Conservation (phyloP, 2,797 vertebrate species). For the Gobionotothen gibberifrons region DNA sequence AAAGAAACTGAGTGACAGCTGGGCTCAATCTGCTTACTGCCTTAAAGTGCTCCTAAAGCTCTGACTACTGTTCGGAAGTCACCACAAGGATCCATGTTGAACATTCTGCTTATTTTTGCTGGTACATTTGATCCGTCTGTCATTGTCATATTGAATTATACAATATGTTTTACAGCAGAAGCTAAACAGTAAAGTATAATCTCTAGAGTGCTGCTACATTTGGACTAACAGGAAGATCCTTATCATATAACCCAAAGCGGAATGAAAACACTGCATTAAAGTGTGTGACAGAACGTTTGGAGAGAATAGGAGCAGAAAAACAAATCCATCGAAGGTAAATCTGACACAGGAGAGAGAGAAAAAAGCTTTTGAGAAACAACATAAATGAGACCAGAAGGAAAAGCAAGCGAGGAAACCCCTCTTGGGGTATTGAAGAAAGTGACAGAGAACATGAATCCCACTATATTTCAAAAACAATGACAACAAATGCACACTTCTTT, state of each 20-base stretch:
- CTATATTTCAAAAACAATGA: no score
- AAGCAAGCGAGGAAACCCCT: neutral
- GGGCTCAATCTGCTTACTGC: constrained; percentile 44
- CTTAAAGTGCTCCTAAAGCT: constrained; percentile 23
- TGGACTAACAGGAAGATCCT: neutral
- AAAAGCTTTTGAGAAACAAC: neutral
- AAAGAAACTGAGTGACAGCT: constrained; percentile 34
- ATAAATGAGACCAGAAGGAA: neutral
- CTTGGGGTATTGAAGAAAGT: neutral
- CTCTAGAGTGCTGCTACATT: neutral
- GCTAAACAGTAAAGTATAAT: neutral
- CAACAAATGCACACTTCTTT: no score
- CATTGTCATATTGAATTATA: constrained; percentile 3
- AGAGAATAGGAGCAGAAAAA: neutral
- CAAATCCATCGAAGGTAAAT: neutral
- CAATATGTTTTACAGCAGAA: neutral
- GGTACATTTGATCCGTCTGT: neutral
- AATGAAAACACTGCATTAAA: neutral
- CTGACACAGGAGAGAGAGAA: neutral
- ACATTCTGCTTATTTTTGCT: neutral
- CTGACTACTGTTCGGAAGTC: constrained; percentile 15
- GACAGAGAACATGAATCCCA: neutral
- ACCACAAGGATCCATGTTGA: constrained; percentile 17
- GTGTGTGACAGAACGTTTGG: neutral
- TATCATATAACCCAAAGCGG: neutral